Evolutionary conservation across 2,797 vertebrate species (phyloP), one percentile per base, ranked within the genome.

Genomic region (Petrocephalus schoutedeni): DNA sequence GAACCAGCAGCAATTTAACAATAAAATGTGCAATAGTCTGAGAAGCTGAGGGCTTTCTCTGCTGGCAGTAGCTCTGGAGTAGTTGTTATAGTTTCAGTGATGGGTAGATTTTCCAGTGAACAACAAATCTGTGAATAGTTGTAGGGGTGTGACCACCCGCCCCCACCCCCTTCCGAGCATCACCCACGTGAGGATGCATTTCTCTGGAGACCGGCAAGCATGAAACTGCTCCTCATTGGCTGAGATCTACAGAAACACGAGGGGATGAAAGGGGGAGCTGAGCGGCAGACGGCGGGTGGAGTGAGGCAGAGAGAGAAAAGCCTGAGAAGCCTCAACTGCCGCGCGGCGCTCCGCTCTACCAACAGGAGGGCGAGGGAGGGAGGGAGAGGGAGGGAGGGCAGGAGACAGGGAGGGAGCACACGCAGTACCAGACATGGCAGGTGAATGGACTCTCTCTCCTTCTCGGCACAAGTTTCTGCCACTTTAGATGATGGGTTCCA

Each of bases 191-290:
- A 93, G 91, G 92, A 93, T 92, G 89, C 92, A 92, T 94, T 93
- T 92, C 93, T 91, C 94, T 90, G 92, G 94, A 93, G 91, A 90
- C 92, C 87, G 32, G 85, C 71, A 21, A 77, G 45, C 32, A 64
- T 89, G 86, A 61, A 57, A 23, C 87, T 92, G 57, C 83, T 64
- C 93, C 93, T 93, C 92, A 96, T 95, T 95, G 95, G 95, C 92
- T 94, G 92, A 88, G 86, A 87, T 89, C 91, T 90, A 91, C 89
- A 90, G 90, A 92, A 86, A 14, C 57, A 51, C 28, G 19, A 93
- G 90, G 91, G 90, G 92, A 94, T 93, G 90, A 89, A 90, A 89
- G 86, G 85, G 87, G 89, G 89, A 89, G 89, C 87, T 56, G 89
- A 86, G 87, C 87, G 61, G 12, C 57, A 61, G 58, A 49, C 53